phyloP scores from a whole-genome alignment of 2,797 vertebrate species.

The Coregonus sp. region DNA sequence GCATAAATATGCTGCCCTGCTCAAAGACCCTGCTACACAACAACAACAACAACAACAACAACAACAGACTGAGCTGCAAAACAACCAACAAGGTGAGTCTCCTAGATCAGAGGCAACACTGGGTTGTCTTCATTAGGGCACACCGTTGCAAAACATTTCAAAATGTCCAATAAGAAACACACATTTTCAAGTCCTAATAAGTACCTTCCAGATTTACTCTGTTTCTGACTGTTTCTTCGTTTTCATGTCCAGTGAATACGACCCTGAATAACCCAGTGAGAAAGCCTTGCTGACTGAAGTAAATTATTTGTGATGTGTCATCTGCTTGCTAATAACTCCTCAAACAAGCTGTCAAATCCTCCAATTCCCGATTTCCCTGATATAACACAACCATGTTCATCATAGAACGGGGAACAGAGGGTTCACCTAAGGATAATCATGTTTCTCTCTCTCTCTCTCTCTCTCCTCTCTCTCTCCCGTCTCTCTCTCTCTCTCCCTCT shows the following conservation, averaged over 20 bases:
- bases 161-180: no score
- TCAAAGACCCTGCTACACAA: conserved; percentile 88
- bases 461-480: not conserved
- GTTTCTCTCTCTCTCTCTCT: not conserved
- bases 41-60: conserved; percentile 10
- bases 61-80: conserved; percentile 65
- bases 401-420: no score
- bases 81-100: conserved; percentile 84
- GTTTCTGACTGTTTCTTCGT: no score
- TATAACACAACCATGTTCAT: not conserved
- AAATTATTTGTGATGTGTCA: no score
- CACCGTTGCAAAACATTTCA: no score
- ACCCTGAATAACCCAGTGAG: not conserved
- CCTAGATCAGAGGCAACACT: no score
- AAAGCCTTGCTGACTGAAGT: not conserved
- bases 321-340: no score
- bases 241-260: no score
- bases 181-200: no score
- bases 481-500: not conserved
- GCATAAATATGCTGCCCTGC: conserved; percentile 94
- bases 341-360: not conserved
- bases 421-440: no score
- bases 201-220: no score
- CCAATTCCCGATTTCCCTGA: not conserved
- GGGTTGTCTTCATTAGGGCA: no score